Percentiles rank a stretch among this genome's conserved stretches.
Conservation (phyloP, 2,797 vertebrate genomes). For the Sardinella longiceps region DNA sequence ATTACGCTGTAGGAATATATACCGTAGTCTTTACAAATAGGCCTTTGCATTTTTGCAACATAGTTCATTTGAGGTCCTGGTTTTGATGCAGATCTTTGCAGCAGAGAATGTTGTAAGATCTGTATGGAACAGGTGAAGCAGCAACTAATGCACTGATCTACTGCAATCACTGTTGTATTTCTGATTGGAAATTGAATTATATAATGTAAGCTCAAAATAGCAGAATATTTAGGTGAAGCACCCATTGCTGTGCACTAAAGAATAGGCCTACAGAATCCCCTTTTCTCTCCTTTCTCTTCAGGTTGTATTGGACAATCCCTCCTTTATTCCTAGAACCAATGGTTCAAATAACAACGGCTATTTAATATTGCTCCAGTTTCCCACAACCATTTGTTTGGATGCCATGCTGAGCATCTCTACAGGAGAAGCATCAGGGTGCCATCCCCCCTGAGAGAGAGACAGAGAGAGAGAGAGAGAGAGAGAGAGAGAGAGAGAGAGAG, state of each 20-base stretch:
- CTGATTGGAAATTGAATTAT: not conserved
- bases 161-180: not conserved
- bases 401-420: not conserved
- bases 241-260: not conserved
- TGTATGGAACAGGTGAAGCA: not conserved
- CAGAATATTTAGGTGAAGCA: not conserved
- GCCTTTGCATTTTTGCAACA: not conserved
- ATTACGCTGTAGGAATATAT: too few species aligned
- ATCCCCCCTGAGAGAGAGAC: not conserved
- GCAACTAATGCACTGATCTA: not conserved
- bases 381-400: not conserved
- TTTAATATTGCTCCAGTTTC: not conserved
- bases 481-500: not conserved
- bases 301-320: not conserved
- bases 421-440: not conserved
- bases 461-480: not conserved
- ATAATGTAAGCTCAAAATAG: too few species aligned
- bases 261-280: not conserved
- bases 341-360: not conserved
- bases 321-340: not conserved
- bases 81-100: not conserved
- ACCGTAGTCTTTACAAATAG: not conserved
- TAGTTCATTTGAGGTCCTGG: not conserved
- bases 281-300: not conserved
- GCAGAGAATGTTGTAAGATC: not conserved